Evolutionary conservation across 2,888 invertebrate genomes (phyloP).

Genomic region (Ichneumoninae sp.): DNA sequence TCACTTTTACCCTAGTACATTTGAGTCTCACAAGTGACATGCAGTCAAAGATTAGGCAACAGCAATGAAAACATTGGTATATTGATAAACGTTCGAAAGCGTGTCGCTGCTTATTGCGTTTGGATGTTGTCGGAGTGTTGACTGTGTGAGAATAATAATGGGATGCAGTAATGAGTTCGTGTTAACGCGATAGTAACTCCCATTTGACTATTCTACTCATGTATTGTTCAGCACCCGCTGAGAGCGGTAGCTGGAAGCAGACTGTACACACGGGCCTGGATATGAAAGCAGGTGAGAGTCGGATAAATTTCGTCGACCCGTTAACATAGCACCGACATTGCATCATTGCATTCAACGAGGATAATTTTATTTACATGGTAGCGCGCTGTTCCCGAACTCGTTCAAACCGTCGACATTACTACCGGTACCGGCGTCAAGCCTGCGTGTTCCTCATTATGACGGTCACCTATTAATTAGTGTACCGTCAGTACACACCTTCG

Average conservation of each 20-base stretch:
- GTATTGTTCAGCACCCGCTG: neutral
- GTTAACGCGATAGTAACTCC: neutral
- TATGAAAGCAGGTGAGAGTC: slow-evolving; percentile 24
- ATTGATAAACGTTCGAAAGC: neutral
- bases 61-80: no score
- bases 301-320: slow-evolving; percentile 41
- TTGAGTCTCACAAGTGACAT: no score
- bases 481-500: slow-evolving; percentile 33
- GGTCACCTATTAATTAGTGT: slow-evolving; percentile 51
- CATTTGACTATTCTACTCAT: neutral
- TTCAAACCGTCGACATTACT: slow-evolving; percentile 24
- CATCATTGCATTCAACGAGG: slow-evolving; percentile 47
- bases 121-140: neutral
- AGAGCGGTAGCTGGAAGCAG: slow-evolving; percentile 4
- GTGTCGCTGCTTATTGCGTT: neutral
- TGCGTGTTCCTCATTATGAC: slow-evolving; percentile 49
- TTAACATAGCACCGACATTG: slow-evolving; percentile 46
- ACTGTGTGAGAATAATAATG: neutral
- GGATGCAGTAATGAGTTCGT: neutral
- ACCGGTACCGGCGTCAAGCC: neutral
- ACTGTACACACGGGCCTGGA: neutral
- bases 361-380: slow-evolving; percentile 57
- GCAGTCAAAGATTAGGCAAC: no score
- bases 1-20: no score
- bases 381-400: slow-evolving; percentile 44